Percentiles rank a stretch among this genome's conserved stretches.
Conservation (phyloP, 2,888 invertebrate genomes). For the Aphelenchoides bicaudatus region DNA sequence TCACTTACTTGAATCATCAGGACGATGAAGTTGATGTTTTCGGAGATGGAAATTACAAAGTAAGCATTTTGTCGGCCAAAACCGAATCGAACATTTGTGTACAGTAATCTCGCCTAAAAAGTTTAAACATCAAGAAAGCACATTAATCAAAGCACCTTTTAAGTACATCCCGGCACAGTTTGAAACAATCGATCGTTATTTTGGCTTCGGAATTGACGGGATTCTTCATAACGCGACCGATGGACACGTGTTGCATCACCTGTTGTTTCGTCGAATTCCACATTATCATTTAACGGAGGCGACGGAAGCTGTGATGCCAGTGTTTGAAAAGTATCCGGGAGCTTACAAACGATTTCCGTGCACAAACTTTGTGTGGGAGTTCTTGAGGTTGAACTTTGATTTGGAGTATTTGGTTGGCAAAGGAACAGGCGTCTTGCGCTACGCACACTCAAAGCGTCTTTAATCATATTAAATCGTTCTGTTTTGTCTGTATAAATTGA, state of each 20-base stretch:
- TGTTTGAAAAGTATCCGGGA: constrained; percentile 43
- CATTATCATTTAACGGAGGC: constrained; percentile 56
- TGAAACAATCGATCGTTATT: constrained; percentile 48
- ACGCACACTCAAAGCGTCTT: not conserved
- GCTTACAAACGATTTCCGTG: constrained; percentile 48
- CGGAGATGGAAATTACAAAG: constrained; percentile 45
- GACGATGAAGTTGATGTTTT: constrained; percentile 51
- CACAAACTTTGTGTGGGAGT: constrained; percentile 52
- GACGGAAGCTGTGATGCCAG: constrained; percentile 44
- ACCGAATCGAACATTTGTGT: not conserved
- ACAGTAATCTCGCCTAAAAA: too few relatives aligned
- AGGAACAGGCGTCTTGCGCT: constrained; percentile 49
- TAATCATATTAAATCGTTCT: too few relatives aligned
- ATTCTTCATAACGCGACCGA: constrained; percentile 51
- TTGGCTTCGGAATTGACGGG: constrained; percentile 45
- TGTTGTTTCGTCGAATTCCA: constrained; percentile 58
- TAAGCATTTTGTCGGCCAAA: not conserved
- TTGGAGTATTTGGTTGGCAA: constrained; percentile 55
- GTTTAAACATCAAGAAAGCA: too few relatives aligned
- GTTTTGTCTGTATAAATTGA: too few relatives aligned
- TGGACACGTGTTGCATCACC: constrained; percentile 57
- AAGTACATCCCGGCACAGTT: constrained; percentile 38
- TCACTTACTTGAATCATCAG: constrained; percentile 53
- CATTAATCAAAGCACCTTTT: too few relatives aligned
- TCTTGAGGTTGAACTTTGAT: constrained; percentile 45